Evolutionary conservation across 2,113 vertebrate species (phyloP).

Genomic region (Atherinomorus stipes): DNA sequence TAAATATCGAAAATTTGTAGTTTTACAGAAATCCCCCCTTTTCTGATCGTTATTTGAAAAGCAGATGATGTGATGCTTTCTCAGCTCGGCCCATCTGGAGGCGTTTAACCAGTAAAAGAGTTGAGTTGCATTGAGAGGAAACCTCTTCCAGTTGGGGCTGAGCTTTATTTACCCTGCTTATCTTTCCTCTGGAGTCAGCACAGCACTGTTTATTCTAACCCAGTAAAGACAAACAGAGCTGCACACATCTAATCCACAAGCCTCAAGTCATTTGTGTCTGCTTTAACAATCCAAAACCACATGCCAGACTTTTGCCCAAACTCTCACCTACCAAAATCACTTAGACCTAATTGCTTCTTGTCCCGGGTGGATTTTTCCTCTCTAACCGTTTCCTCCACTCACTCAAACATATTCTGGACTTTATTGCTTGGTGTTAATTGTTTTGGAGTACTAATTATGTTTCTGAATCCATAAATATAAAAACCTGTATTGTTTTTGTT

Average conservation of each 20-base stretch:
- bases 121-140: conserved; percentile 41
- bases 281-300: conserved; percentile 51
- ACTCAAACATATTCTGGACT: neutral
- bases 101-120: conserved; percentile 62
- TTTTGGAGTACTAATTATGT: conserved; percentile 13
- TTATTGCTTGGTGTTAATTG: conserved; percentile 12
- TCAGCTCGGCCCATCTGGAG: conserved; percentile 58
- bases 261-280: conserved; percentile 53
- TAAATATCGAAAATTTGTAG: too few species aligned
- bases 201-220: conserved; percentile 64
- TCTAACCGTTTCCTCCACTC: neutral
- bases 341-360: conserved; percentile 6
- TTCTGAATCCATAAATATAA: conserved; percentile 15
- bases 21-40: too few species aligned
- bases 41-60: neutral
- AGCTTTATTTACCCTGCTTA: conserved; percentile 73
- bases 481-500: conserved; percentile 4
- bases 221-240: conserved; percentile 55
- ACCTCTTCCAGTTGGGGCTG: conserved; percentile 40
- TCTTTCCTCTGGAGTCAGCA: conserved; percentile 53
- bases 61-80: conserved; percentile 3
- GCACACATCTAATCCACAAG: conserved; percentile 38
- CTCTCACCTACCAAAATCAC: conserved; percentile 35
- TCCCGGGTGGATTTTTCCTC: neutral
- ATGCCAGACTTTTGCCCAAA: conserved; percentile 44